Conservation (phyloP, 2,113 vertebrate species). For the Aramus guarauna region DNA sequence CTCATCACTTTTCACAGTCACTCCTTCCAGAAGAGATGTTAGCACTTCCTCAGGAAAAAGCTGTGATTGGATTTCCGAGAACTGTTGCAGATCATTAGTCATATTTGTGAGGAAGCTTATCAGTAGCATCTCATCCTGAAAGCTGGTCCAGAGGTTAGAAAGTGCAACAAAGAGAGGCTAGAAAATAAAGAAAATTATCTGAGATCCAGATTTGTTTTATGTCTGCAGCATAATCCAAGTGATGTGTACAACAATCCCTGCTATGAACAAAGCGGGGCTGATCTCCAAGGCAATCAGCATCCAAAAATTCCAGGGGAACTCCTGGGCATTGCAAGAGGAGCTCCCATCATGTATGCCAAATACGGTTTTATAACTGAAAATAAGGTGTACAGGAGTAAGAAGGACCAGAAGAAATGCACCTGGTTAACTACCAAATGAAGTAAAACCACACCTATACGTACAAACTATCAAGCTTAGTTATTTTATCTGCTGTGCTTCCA, state of each 20-base stretch:
- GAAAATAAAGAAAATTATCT: background rate
- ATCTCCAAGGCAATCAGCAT: background rate
- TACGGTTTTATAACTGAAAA: background rate
- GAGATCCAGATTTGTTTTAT: background rate
- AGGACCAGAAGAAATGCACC: background rate
- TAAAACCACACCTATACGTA: background rate
- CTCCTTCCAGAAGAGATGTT: slow-evolving; percentile 70
- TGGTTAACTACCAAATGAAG: background rate
- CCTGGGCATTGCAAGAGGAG: background rate
- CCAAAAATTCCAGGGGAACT: background rate
- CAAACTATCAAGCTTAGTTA: background rate
- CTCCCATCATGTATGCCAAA: background rate
- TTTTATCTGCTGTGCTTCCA: background rate
- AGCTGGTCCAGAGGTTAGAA: slow-evolving; percentile 80
- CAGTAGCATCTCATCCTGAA: slow-evolving; percentile 84
- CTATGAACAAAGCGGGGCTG: background rate
- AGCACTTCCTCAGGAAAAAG: slow-evolving; percentile 76
- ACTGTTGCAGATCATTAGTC: slow-evolving; percentile 75
- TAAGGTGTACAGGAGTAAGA: background rate
- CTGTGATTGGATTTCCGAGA: slow-evolving; percentile 71
- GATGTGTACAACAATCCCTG: background rate
- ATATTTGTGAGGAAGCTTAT: slow-evolving; percentile 79
- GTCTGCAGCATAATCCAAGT: background rate
- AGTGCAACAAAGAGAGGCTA: slow-evolving; percentile 86
- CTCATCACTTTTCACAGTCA: slow-evolving; percentile 81